These are phyloP conservation scores for Rhynchophorus ferrugineus DNA, from an alignment of 1,140 invertebrate genomes.

Conservation along the genomic window DNA sequence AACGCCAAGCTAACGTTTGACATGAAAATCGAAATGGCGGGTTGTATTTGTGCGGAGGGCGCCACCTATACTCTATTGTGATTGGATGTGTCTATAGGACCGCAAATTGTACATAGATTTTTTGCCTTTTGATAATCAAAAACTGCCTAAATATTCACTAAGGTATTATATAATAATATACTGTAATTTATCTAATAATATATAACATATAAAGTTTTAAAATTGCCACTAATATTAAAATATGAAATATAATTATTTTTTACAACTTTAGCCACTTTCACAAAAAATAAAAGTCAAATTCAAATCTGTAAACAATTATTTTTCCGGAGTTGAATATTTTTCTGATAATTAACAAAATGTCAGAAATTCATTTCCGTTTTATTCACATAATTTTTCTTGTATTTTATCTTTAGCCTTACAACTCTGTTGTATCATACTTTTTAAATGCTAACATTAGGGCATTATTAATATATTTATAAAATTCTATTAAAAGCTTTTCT, in stretches of 20 bases:
- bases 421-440: too few species aligned
- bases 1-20: slow-evolving; percentile 1
- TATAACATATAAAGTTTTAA: too few species aligned
- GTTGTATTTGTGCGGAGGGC: not conserved
- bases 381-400: too few species aligned
- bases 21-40: not conserved
- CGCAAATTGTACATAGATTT: not conserved
- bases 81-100: not conserved
- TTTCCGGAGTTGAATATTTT: not conserved
- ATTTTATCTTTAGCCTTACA: too few species aligned
- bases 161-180: too few species aligned
- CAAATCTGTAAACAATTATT: not conserved
- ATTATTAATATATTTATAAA: too few species aligned
- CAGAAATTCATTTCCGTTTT: not conserved
- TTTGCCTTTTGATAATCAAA: not conserved
- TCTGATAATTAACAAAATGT: not conserved
- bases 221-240: too few species aligned
- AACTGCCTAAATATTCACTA: not conserved
- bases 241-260: too few species aligned
- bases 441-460: too few species aligned
- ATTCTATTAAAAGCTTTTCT: too few species aligned
- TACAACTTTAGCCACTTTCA: not conserved
- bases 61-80: not conserved
- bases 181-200: too few species aligned
- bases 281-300: not conserved